Evolutionary conservation across 2,113 vertebrate genomes (phyloP).

Genomic region (Dunckerocampus dactyliophorus): DNA sequence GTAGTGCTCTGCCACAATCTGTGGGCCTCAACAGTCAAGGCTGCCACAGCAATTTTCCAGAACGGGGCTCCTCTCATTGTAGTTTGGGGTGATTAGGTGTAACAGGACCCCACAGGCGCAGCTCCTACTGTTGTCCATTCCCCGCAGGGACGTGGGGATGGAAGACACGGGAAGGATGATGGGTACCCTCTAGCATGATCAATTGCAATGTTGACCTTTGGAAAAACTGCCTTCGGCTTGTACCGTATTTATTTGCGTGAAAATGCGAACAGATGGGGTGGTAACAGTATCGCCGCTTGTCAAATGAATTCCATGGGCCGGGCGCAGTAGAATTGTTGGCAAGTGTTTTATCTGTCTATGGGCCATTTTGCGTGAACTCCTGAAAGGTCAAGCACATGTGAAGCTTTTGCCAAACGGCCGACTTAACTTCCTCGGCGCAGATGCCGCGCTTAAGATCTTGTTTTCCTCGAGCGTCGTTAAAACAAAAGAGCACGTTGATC

Average conservation of each 20-base stretch:
- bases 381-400: slow-evolving; percentile 44
- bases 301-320: no score
- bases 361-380: not conserved
- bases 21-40: slow-evolving; percentile 12
- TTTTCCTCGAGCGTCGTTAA: slow-evolving; percentile 50
- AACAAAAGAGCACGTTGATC: slow-evolving; percentile 59
- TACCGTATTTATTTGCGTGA: no score
- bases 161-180: no score
- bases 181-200: no score
- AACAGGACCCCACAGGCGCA: slow-evolving; percentile 53
- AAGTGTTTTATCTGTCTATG: not conserved
- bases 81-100: slow-evolving; percentile 62
- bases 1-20: not conserved
- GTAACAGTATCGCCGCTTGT: no score
- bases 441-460: slow-evolving; percentile 38
- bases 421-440: slow-evolving; percentile 40
- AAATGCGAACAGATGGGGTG: no score
- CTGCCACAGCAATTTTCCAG: slow-evolving; percentile 12
- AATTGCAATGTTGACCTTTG: no score
- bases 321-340: no score
- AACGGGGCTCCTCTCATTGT: slow-evolving; percentile 12
- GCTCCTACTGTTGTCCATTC: no score
- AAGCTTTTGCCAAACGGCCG: slow-evolving; percentile 21
- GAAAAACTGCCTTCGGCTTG: no score
- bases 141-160: no score